phyloP scores from a whole-genome alignment of 1,140 invertebrate species.

The Drosophila aff. region DNA sequence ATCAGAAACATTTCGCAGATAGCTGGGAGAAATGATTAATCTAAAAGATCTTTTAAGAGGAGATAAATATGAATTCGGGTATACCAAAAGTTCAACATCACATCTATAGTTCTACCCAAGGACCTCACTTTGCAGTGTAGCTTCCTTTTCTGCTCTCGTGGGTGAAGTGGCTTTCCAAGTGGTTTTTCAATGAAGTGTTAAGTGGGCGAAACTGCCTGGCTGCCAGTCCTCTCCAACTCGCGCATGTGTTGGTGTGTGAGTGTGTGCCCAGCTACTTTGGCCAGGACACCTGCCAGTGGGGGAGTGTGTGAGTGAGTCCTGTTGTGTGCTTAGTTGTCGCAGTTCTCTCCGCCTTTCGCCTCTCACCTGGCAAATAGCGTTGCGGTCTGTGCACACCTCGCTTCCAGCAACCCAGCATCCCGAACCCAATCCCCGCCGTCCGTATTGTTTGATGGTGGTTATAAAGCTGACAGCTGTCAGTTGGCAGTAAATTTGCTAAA shows the following conservation, averaged over 20 bases:
- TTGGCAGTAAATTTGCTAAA: slow-evolving; percentile 83
- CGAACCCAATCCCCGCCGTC: slow-evolving; percentile 6
- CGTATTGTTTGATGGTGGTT: slow-evolving; percentile 81
- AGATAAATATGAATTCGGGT: background rate
- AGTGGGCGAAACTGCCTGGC: slow-evolving; percentile 71
- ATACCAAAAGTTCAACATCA: no score
- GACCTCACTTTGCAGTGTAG: background rate
- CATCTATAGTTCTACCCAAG: background rate
- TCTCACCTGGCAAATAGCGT: slow-evolving; percentile 59
- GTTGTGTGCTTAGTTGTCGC: slow-evolving; percentile 69
- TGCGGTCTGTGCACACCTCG: slow-evolving; percentile 69
- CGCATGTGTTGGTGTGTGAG: slow-evolving; percentile 22
- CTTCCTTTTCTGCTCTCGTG: slow-evolving; percentile 43
- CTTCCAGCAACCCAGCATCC: slow-evolving; percentile 25
- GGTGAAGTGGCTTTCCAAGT: slow-evolving; percentile 75
- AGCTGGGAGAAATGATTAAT: background rate
- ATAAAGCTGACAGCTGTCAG: slow-evolving; percentile 84
- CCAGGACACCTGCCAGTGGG: slow-evolving; percentile 13
- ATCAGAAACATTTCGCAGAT: no score
- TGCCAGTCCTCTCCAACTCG: slow-evolving; percentile 21
- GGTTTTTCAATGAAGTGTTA: slow-evolving; percentile 85
- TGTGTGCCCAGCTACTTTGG: slow-evolving; percentile 45
- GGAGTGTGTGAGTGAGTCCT: slow-evolving; percentile 22
- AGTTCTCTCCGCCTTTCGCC: slow-evolving; percentile 24
- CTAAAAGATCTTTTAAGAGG: background rate